A percentile compares a stretch with the other conserved stretches of the same genome.
These are phyloP conservation scores for Caprella mutica DNA, from an alignment of 2,888 invertebrate genomes.

Conservation along the genomic window DNA sequence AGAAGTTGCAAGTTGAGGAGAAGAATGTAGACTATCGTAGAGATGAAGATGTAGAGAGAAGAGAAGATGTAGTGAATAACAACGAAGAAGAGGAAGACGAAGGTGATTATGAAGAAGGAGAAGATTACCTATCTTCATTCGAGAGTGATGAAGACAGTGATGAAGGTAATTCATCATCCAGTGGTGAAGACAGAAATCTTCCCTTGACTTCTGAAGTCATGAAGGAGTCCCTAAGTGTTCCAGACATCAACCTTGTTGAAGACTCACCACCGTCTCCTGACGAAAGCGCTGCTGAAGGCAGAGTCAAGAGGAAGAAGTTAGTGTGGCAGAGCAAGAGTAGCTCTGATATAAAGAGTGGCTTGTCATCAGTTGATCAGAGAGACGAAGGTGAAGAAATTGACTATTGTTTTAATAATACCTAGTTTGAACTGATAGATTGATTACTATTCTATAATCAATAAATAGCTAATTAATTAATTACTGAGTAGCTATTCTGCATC, in stretches of 20 bases:
- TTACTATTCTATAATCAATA: too few species aligned
- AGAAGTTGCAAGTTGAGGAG: too few species aligned
- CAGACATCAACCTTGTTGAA: too few species aligned
- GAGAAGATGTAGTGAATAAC: not conserved
- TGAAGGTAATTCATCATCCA: not conserved
- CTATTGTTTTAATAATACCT: too few species aligned
- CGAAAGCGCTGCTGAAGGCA: not conserved
- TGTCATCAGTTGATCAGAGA: not conserved
- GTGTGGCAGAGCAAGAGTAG: constrained; percentile 2
- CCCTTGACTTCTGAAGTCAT: not conserved
- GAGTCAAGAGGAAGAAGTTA: not conserved
- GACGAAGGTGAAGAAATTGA: too few species aligned
- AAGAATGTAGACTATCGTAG: not conserved
- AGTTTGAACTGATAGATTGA: too few species aligned
- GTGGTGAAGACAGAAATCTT: not conserved
- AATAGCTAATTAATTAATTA: too few species aligned
- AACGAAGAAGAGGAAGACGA: not conserved
- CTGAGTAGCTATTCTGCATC: too few species aligned
- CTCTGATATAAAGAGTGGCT: not conserved
- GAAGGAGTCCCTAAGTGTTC: not conserved
- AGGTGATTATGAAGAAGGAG: constrained; percentile 1
- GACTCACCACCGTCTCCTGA: not conserved
- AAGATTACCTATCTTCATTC: not conserved
- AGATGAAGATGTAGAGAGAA: not conserved
- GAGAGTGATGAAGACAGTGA: constrained; percentile 2